Evolutionary conservation across 2,888 invertebrate genomes (phyloP), one percentile per base, ranked within the genome.

Genomic region (Druceiella hillmani): DNA sequence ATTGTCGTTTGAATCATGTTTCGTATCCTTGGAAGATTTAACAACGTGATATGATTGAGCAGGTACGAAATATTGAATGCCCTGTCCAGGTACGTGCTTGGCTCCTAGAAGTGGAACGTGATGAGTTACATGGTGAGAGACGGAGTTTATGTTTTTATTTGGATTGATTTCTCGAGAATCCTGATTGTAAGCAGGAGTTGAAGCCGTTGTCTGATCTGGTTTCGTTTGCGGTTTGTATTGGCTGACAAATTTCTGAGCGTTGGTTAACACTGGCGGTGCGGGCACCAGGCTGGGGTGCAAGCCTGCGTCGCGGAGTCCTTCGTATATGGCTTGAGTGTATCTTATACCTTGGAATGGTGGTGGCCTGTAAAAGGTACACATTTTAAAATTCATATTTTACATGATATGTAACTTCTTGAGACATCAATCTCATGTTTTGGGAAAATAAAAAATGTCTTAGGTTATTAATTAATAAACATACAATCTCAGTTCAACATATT

Each of bases 191-290:
- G n/a, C n/a, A n/a, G n/a, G n/a, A 49, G 3, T 59, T 54, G 7
- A 14, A 20, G 10, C 17, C 28, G n/a, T 24, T 28, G 10, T 13
- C 5, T 33, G 26, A 9, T 38, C 17, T 43, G 55, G 55, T 20
- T 41, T 37, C 5, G 56, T 54, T 17, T 42, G 52, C 2, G 66
- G 66, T 22, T 56, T 49, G 50, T 72, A 71, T 1, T 64, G 55
- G 53, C 63, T 68, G 47, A 63, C 69, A 45, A 72, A 69, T 3
- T 60, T 57, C 50, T 68, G 66, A 1, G 63, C 70, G 36, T 57
- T 67, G 54, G 53, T 69, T 3, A 58, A 50, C 6, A 61, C 56
- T 29, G 48, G 49, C 4, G 55, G 55, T 1, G 57, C 43, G 6
- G 47, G 33, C 2, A 56, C 47, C 3, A 46, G 33, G 13, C 55